Evolutionary conservation across 2,888 invertebrate species (phyloP), one percentile per base, ranked within the genome.

Genomic region (Odiellus spinosus): DNA sequence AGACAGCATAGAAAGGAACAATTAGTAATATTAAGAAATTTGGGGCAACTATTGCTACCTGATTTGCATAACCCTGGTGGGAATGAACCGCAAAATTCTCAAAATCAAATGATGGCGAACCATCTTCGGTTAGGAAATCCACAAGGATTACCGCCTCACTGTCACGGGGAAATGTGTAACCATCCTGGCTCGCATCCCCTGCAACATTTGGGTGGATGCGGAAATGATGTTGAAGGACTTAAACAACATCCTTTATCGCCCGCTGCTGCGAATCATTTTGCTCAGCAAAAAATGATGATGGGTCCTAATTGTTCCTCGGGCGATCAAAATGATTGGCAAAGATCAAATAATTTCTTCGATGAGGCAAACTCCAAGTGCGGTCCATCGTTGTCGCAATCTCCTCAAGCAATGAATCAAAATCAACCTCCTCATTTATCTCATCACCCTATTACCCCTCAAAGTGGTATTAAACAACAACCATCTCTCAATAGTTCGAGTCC

Each of bases 1-100:
- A 76, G 88, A 46, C 86, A 88, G 53, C 87, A 90, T 64, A 76
- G 95, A 50, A 91, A 91, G 67, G 87, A 87, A 61, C 85, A 90
- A 61, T 70, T 95, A 43, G 91, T 90, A 4, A 87, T 83, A 50
- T 74, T 95, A 53, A 70, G 82, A 53, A 88, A 90, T 71, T 86
- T 93, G 79, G 84, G 90, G 59, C 83, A 87, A 64, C 80, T 88
- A 74, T 68, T 93, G 47, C 88, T 88, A 69, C 87, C 87, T 0
- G 88, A 88, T 61, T 53, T 53, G 43, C 43, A 43, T n/a, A 26
- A 8, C 8, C 26, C 26, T 8, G 26, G 26, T 26, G 19, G 19
- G 19, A 33, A 38, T 19, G 34, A 35, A 46, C 38, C 38, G 15
- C 38, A 15, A n/a, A 17, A 15, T 18, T 38, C 38, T 17, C 15